Evolutionary conservation across 2,797 vertebrate species (phyloP).

Genomic region (Chaetophractus vellerosus): DNA sequence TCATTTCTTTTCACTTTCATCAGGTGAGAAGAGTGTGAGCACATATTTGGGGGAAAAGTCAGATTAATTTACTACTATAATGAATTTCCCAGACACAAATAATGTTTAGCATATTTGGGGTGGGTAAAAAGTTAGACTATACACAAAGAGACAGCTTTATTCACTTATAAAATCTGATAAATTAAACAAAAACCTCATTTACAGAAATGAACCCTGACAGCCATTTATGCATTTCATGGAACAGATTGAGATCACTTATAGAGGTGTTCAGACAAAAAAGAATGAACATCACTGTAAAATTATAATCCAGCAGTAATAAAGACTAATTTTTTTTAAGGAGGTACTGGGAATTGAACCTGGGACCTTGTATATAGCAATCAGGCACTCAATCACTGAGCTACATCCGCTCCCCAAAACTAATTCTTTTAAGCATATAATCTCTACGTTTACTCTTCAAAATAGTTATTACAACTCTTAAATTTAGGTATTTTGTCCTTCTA

Average conservation of each 20-base stretch:
- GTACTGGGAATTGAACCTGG: too few relatives aligned
- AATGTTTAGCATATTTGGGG: slow-evolving; percentile 14
- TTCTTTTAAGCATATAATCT: slow-evolving; percentile 26
- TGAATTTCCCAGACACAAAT: slow-evolving; percentile 17
- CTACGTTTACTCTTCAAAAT: slow-evolving; percentile 29
- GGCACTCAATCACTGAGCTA: too few relatives aligned
- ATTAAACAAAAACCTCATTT: background rate
- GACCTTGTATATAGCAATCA: too few relatives aligned
- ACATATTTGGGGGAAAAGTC: background rate
- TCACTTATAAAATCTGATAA: background rate
- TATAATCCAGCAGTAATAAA: slow-evolving; percentile 22
- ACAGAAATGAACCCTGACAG: slow-evolving; percentile 30
- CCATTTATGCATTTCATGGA: background rate
- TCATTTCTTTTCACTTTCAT: background rate
- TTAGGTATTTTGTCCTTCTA: slow-evolving; percentile 46
- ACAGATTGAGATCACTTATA: slow-evolving; percentile 64
- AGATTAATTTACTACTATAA: background rate
- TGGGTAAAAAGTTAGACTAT: background rate
- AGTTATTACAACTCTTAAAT: slow-evolving; percentile 41
- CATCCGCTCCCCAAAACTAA: background rate
- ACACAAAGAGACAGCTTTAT: slow-evolving; percentile 16
- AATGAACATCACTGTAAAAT: slow-evolving; percentile 59
- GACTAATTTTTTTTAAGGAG: too few relatives aligned
- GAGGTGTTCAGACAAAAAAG: slow-evolving; percentile 3
- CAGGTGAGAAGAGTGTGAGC: background rate